Conservation (phyloP, 2,888 invertebrate genomes). For the Xestobium rufovillosum region DNA sequence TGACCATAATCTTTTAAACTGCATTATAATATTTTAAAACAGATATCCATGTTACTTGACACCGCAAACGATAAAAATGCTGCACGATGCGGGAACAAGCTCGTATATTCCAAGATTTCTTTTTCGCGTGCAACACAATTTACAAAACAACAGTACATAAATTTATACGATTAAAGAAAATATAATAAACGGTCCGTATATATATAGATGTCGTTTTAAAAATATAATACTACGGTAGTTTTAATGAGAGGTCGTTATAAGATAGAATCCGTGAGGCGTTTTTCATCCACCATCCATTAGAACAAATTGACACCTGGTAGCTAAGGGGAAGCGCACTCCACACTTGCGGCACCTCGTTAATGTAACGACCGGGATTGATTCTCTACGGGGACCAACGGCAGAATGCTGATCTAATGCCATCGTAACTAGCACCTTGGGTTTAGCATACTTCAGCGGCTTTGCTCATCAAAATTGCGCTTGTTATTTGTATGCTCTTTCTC, state of each 20-base stretch:
- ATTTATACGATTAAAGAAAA: too few relatives aligned
- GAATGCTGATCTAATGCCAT: slow-evolving; percentile 7
- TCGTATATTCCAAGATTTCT: too few relatives aligned
- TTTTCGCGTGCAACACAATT: neutral
- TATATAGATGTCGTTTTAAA: slow-evolving; percentile 3
- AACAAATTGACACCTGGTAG: slow-evolving; percentile 47
- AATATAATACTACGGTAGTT: slow-evolving; percentile 32
- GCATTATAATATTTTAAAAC: too few relatives aligned
- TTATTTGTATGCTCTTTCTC: too few relatives aligned
- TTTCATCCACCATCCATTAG: slow-evolving; percentile 43
- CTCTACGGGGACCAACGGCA: slow-evolving; percentile 23
- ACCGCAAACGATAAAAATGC: too few relatives aligned
- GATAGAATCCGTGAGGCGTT: slow-evolving; percentile 22
- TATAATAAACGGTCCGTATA: neutral
- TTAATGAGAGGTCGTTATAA: slow-evolving; percentile 37
- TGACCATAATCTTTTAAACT: too few relatives aligned
- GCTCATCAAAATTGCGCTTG: slow-evolving; percentile 3
- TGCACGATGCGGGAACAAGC: too few relatives aligned
- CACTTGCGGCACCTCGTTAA: slow-evolving; percentile 38
- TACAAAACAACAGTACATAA: neutral
- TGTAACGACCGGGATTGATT: slow-evolving; percentile 39
- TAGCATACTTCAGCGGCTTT: slow-evolving; percentile 2
- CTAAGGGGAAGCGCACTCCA: slow-evolving; percentile 32
- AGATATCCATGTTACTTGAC: too few relatives aligned
- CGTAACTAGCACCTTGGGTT: slow-evolving; percentile 1